Conservation (phyloP, 2,888 invertebrate species). For the Octonoba sinensis region DNA sequence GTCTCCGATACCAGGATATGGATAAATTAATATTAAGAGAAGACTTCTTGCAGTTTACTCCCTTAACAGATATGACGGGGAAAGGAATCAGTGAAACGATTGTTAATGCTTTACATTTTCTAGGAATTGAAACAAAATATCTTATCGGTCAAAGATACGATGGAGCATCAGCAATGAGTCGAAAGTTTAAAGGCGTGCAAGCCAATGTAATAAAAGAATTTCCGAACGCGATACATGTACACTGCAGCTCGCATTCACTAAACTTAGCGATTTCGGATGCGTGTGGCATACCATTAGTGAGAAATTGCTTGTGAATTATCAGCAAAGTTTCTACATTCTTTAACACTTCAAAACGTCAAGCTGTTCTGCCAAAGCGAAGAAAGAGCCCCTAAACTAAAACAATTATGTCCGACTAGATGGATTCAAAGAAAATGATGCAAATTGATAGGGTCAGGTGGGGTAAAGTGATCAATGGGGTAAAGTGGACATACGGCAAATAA, state of each 20-base stretch:
- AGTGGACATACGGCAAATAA: too few relatives aligned
- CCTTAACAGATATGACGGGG: background rate
- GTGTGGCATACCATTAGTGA: background rate
- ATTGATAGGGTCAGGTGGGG: too few relatives aligned
- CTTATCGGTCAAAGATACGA: background rate
- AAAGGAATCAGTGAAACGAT: background rate
- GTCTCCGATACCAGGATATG: too few relatives aligned
- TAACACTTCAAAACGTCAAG: too few relatives aligned
- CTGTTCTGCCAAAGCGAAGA: too few relatives aligned
- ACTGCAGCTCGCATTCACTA: conserved; percentile 1
- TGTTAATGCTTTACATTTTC: background rate
- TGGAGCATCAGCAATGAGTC: conserved; percentile 1
- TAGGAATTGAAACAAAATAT: background rate
- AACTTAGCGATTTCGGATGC: conserved; percentile 2
- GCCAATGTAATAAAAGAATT: background rate
- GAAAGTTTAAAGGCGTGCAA: conserved; percentile 3
- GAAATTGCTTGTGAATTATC: conserved; percentile 8
- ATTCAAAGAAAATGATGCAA: too few relatives aligned
- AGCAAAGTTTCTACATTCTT: background rate
- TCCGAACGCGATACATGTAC: background rate
- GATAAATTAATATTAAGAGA: background rate
- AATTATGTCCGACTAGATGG: too few relatives aligned
- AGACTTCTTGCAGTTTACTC: background rate
- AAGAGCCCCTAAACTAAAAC: too few relatives aligned
- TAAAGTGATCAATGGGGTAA: too few relatives aligned